These are phyloP conservation scores for Drosophila biarmipes DNA, from an alignment of 1,140 invertebrate species.

Conservation along the genomic window DNA sequence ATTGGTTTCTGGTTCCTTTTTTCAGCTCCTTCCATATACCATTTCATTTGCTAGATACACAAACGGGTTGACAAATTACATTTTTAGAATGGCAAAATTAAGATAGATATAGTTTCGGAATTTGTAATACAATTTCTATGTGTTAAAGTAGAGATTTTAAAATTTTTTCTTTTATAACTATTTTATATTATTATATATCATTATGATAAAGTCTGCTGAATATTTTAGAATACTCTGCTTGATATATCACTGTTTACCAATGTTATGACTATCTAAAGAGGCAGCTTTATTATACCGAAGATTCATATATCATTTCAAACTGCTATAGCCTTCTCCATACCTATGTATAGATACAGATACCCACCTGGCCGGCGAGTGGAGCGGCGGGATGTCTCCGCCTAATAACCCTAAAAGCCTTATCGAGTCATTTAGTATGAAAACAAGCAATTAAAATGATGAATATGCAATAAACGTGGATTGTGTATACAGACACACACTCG, in stretches of 20 bases:
- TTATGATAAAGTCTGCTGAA: no score
- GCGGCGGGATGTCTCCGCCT: conserved; percentile 28
- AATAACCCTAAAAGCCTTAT: conserved; percentile 82
- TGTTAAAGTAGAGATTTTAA: no score
- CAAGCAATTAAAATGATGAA: conserved; percentile 84
- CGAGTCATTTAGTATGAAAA: conserved; percentile 79
- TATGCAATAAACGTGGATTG: conserved; percentile 80
- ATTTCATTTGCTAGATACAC: conserved; percentile 28
- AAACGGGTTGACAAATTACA: background rate
- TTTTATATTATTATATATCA: no score
- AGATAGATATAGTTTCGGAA: no score
- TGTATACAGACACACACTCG: conserved; percentile 35
- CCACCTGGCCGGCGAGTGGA: conserved; percentile 7
- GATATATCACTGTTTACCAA: no score
- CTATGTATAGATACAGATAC: background rate
- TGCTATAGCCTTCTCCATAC: background rate
- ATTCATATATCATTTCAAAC: background rate
- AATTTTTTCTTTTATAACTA: no score
- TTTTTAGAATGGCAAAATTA: background rate
- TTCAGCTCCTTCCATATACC: conserved; percentile 8
- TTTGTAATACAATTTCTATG: no score
- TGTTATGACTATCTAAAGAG: no score
- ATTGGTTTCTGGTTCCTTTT: conserved; percentile 38
- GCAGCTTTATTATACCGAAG: no score
- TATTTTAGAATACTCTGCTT: no score